A percentile compares a stretch with the other conserved stretches of the same genome.
phyloP scores from a whole-genome alignment of 1,140 invertebrate species.

The Papilio aristodemus region DNA sequence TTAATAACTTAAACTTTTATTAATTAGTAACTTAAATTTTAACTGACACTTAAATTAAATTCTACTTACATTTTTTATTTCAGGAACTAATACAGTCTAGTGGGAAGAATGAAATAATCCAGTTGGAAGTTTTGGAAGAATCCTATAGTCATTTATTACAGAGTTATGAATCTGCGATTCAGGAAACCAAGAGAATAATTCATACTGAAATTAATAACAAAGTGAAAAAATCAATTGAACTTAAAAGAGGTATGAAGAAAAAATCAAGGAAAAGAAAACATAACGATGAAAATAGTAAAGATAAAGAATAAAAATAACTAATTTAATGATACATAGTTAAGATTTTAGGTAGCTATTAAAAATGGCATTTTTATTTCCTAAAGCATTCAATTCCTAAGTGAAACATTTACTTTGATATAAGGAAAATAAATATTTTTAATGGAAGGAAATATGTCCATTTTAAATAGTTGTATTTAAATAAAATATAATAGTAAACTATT shows the following conservation, averaged over 20 bases:
- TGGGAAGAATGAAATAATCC: conserved; percentile 62
- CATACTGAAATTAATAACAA: conserved; percentile 64
- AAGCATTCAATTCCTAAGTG: too few species aligned
- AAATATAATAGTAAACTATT: too few species aligned
- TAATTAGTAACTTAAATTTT: too few species aligned
- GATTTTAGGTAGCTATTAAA: too few species aligned
- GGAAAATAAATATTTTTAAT: too few species aligned
- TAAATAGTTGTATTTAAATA: too few species aligned
- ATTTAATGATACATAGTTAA: not conserved
- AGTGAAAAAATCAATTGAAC: conserved; percentile 71
- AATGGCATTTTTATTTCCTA: too few species aligned
- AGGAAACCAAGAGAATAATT: conserved; percentile 71
- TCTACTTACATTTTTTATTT: conserved; percentile 43
- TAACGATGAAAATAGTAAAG: conserved; percentile 20
- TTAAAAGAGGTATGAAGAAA: conserved; percentile 68
- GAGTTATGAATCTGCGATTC: conserved; percentile 75
- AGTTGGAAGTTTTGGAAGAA: conserved; percentile 70
- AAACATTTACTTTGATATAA: too few species aligned
- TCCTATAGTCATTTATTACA: conserved; percentile 66
- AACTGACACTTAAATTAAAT: too few species aligned
- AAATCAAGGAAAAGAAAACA: conserved; percentile 61
- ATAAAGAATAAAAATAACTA: not conserved
- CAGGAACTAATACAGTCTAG: conserved; percentile 70
- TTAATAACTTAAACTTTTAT: too few species aligned
- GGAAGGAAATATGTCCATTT: too few species aligned